Base-by-base conservation (phyloP, 92 coral and sea anemone species). In the Parazoanthus atlanticus region DNA sequence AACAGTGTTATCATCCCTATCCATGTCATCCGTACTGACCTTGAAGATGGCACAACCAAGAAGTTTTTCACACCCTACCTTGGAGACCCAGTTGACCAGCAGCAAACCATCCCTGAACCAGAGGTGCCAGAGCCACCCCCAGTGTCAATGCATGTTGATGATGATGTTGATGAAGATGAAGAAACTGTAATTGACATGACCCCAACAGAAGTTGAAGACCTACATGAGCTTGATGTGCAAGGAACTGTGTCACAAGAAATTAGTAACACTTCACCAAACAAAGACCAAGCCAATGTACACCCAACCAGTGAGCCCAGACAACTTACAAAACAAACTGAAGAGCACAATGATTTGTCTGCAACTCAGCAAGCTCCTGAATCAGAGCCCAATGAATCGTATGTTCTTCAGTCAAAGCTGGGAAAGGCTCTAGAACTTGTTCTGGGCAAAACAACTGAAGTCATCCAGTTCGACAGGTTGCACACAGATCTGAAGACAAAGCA, bases 401-500 rank as follows among this genome's bases (percentile, higher is more conserved):
- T 52, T 13, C 10, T 52, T 52, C 58, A 52, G 21, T 52, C 58
- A 12, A 52, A 52, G 58, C 58, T 52, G 58, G 58, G 58, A 52
- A 52, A 15, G 19, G 58, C 21, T 52, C 58, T 52, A 1, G 58
- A 52, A 52, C 19, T 52, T 52, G 58, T 52, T 13, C 41, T 89
- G 79, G 86, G 92, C 89, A 81, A 58, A 52, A 52, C 94, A 40
- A 90, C 77, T 61, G 89, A 67, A 71, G 33, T 80, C 67, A 85
- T 70, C 49, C 73, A 38, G 12, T 46, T 46, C 12, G 49, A 46
- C 12, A 46, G 6, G 12, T 0, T 46, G 6, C 49, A 46, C 12
- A 46, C 13, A 46, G 12, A 11, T 9, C 49, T 46, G 12, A 46
- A 46, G 0, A 46, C 49, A 86, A 23, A 86, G 83, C 25, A 17